Evolutionary conservation across 2,113 vertebrate genomes (phyloP).

Genomic region (Anhinga rufa): DNA sequence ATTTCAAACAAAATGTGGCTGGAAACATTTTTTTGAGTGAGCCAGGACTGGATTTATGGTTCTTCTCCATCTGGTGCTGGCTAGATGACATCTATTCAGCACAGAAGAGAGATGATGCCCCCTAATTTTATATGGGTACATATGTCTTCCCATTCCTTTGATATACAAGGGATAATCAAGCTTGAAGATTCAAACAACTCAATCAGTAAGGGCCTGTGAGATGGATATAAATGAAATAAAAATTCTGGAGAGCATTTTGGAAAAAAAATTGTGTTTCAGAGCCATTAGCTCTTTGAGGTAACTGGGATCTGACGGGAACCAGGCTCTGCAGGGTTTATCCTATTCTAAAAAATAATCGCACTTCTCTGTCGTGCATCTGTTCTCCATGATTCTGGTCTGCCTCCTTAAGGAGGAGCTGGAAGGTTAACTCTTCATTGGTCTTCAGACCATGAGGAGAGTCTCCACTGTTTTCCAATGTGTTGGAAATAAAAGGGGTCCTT

Average conservation of each 20-base stretch:
- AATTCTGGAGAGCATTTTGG: neutral
- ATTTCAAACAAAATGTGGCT: neutral
- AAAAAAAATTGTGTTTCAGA: neutral
- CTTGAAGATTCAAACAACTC: neutral
- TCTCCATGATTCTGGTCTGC: neutral
- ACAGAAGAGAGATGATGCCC: neutral
- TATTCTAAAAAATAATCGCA: neutral
- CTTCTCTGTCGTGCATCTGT: neutral
- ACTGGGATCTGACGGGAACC: neutral
- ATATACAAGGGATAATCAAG: neutral
- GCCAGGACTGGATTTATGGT: conserved; percentile 12
- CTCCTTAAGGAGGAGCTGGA: neutral
- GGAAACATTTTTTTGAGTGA: neutral
- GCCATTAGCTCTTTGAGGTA: neutral
- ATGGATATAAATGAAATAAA: neutral
- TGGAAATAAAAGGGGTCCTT: neutral
- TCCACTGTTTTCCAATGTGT: neutral
- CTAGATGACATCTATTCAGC: neutral
- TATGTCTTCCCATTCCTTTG: neutral
- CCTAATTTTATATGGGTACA: neutral
- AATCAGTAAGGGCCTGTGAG: neutral
- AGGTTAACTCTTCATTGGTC: neutral
- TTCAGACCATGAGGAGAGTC: neutral
- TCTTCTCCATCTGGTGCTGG: conserved; percentile 42
- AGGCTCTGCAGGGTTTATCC: neutral